Base-by-base conservation (phyloP, 2,888 invertebrate genomes). In the Galeruca laticollis region DNA sequence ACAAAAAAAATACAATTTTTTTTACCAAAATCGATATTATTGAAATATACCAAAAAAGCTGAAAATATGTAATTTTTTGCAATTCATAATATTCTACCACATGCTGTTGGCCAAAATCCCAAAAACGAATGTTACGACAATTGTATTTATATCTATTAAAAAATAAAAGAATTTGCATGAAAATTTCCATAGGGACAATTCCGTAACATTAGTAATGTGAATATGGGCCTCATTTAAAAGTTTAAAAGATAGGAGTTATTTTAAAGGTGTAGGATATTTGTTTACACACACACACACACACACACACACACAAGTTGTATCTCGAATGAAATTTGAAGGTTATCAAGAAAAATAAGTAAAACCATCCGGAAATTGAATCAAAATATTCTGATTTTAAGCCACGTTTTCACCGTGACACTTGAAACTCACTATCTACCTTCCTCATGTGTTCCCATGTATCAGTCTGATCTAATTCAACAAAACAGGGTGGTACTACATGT, bases 201-300 rank as follows among this genome's bases (percentile, higher is more conserved):
- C 79, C 79, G 81, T 84, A 85, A 84, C 86, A 86, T 86, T 85
- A 83, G 84, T 82, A 84, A 84, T 85, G 78, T 86, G 86, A 88
- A 88, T 86, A 86, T 86, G 87, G 85, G 86, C 87, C 87, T 84
- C 77, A 18, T 57, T 57, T 35, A 26, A 26, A 15, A 31, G 2
- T 26, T 49, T n/a, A 49, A 49, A 5, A 18, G 13, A 63, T 26
- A 35, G 31, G 15, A 54, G 5, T 10, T 60, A 15, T 33, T 35
- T 47, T 37, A 18, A 49, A 40, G 3, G n/a, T 13, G n/a, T 13
- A 40, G 40, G 40, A n/a, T 40, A 40, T n/a, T n/a, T n/a, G n/a
- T 40, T 40, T n/a, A 40, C n/a, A 40, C 47, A n/a, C 6, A 15
- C 18, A 18, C n/a, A n/a, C n/a, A n/a, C n/a, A n/a, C n/a, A n/a